Percentiles rank a stretch among this genome's conserved stretches.
These are phyloP conservation scores for Bagarius yarrelli DNA, from an alignment of 2,113 vertebrate genomes.

Conservation along the genomic window DNA sequence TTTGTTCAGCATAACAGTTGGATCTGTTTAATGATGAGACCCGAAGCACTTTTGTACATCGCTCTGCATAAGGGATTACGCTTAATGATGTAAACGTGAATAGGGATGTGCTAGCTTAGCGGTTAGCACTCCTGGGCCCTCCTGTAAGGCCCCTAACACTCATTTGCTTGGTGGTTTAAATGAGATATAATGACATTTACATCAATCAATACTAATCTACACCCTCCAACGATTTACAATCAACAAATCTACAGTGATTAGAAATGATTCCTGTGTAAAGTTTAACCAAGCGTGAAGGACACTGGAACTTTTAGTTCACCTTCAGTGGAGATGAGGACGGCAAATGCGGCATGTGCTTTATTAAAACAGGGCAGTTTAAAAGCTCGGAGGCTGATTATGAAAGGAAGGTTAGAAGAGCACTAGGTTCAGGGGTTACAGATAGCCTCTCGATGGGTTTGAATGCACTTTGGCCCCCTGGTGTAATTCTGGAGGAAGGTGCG, in stretches of 20 bases:
- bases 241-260: not conserved
- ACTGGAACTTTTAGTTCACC: conserved; percentile 11
- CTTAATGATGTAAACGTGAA: too few species aligned
- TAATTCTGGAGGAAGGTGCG: conserved; percentile 47
- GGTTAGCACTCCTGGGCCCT: too few species aligned
- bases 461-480: conserved; percentile 31
- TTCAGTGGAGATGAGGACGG: not conserved
- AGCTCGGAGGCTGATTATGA: not conserved
- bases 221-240: not conserved
- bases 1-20: too few species aligned
- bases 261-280: not conserved
- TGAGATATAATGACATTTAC: too few species aligned
- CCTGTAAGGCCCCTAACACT: too few species aligned
- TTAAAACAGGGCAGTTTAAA: conserved; percentile 26
- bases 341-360: not conserved
- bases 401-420: conserved; percentile 29
- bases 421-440: conserved; percentile 38
- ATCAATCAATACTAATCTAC: not conserved
- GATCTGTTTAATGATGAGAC: too few species aligned
- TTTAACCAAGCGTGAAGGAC: not conserved
- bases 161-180: too few species aligned
- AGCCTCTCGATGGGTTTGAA: conserved; percentile 37
- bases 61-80: too few species aligned
- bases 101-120: too few species aligned
- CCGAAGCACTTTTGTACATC: too few species aligned